These are phyloP conservation scores for Phyllotreta cruciferae DNA, from an alignment of 2,888 invertebrate genomes.

Conservation along the genomic window DNA sequence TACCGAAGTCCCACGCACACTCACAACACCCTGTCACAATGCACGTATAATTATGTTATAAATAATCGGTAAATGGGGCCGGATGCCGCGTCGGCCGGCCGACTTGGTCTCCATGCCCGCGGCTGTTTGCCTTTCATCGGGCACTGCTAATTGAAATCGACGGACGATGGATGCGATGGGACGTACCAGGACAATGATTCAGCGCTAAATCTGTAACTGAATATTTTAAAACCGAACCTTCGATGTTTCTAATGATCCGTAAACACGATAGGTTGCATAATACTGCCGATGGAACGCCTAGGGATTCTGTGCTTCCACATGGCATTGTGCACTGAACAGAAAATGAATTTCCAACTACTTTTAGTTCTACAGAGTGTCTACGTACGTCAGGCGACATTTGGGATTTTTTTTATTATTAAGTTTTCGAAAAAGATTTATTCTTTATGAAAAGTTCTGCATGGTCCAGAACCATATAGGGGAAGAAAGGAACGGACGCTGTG, in stretches of 20 bases:
- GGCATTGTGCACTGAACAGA: too few relatives aligned
- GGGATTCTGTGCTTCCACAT: too few relatives aligned
- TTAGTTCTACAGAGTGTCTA: too few relatives aligned
- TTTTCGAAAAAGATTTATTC: too few relatives aligned
- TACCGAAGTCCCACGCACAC: slow-evolving; percentile 59
- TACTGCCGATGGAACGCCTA: background rate
- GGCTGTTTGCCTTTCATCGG: slow-evolving; percentile 50
- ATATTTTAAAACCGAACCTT: slow-evolving; percentile 21
- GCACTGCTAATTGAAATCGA: slow-evolving; percentile 60
- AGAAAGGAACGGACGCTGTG: too few relatives aligned
- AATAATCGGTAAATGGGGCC: slow-evolving; percentile 53
- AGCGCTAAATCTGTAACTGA: slow-evolving; percentile 32
- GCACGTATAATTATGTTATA: slow-evolving; percentile 62
- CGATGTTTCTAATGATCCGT: slow-evolving; percentile 3
- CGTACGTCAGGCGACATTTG: too few relatives aligned
- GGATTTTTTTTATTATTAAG: too few relatives aligned
- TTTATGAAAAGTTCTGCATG: too few relatives aligned
- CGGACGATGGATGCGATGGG: slow-evolving; percentile 41
- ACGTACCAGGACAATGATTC: slow-evolving; percentile 28
- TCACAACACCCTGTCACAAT: slow-evolving; percentile 60
- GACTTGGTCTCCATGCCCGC: slow-evolving; percentile 39
- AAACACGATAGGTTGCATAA: background rate
- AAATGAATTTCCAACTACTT: too few relatives aligned
- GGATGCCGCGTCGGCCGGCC: slow-evolving; percentile 58
- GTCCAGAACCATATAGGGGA: too few relatives aligned